Base-by-base conservation (phyloP, 2,113 vertebrate genomes). In the Egretta garzetta region DNA sequence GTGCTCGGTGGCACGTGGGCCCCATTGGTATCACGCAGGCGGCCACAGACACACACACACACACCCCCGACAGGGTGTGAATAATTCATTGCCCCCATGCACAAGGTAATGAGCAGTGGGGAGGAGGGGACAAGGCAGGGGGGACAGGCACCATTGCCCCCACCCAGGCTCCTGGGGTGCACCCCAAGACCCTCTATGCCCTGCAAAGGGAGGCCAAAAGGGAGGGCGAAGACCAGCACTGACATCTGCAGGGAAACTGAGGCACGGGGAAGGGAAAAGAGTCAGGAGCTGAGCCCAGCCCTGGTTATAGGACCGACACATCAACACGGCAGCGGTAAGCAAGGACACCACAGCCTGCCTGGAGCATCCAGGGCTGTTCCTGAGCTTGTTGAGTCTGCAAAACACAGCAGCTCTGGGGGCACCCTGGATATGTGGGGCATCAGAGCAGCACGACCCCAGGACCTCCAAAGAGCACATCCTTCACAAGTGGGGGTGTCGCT, bases 401-500 rank as follows among this genome's bases (percentile, higher is more conserved):
- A 91, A n/a, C 67, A 32, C 76, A 84, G 58, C 49, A 73, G 0
- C 7, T 22, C 8, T n/a, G 26, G 10, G 15, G 27, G 16, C 15
- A 59, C 30, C 10, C 33, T 28, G 52, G n/a, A 8, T 41, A 2
- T 6, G 39, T 2, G 1, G 4, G 77, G 73, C 55, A 84, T 35
- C 10, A 12, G 37, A 27, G 28, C 41, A 82, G 74, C 41, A 45
- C 6, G 5, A 47, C 22, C 10, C 4, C 37, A 50, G 74, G 43
- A 55, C 28, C 47, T 75, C 70, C 47, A 20, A 75, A 63, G 10
- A 56, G 24, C 24, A 8, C 4, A 21, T 47, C 14, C 59, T 60
- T 85, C 2, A 0, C 19, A 23, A 66, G 28, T 1, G 23, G 14
- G 28, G 8, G 7, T 35, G 47, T n/a, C 1, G 2, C 37, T 2